These are phyloP conservation scores for Erpetoichthys calabaricus DNA, from an alignment of 2,797 vertebrate species.

Conservation along the genomic window DNA sequence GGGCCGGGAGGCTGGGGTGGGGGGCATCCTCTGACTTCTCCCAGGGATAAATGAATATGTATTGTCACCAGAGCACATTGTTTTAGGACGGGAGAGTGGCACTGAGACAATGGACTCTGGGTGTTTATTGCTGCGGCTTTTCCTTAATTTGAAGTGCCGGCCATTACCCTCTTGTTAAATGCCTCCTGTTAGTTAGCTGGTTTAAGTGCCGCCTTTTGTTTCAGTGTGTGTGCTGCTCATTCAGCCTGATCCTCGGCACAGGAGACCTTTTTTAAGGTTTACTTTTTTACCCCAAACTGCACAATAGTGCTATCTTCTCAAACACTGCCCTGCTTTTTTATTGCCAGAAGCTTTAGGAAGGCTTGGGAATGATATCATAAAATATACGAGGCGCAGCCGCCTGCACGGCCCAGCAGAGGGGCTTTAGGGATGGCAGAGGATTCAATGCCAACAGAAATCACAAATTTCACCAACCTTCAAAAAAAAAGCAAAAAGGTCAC, in stretches of 20 bases:
- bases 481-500: too few relatives aligned
- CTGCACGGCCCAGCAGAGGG: too few relatives aligned
- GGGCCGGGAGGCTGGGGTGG: slow-evolving; percentile 23
- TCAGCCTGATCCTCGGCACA: background rate
- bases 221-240: background rate
- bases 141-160: slow-evolving; percentile 38
- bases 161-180: slow-evolving; percentile 31
- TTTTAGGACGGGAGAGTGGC: slow-evolving; percentile 17
- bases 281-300: too few relatives aligned
- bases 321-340: too few relatives aligned
- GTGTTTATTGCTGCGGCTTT: slow-evolving; percentile 28
- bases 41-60: too few relatives aligned
- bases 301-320: too few relatives aligned
- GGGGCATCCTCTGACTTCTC: slow-evolving; percentile 19
- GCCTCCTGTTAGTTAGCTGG: background rate
- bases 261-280: background rate
- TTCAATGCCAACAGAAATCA: too few relatives aligned
- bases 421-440: too few relatives aligned
- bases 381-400: too few relatives aligned
- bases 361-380: too few relatives aligned
- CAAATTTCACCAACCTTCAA: too few relatives aligned
- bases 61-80: slow-evolving; percentile 20
- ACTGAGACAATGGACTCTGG: slow-evolving; percentile 31
- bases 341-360: too few relatives aligned
- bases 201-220: background rate